These are phyloP conservation scores for Drosophila kanapiae DNA, from an alignment of 1,140 invertebrate species.

Conservation along the genomic window DNA sequence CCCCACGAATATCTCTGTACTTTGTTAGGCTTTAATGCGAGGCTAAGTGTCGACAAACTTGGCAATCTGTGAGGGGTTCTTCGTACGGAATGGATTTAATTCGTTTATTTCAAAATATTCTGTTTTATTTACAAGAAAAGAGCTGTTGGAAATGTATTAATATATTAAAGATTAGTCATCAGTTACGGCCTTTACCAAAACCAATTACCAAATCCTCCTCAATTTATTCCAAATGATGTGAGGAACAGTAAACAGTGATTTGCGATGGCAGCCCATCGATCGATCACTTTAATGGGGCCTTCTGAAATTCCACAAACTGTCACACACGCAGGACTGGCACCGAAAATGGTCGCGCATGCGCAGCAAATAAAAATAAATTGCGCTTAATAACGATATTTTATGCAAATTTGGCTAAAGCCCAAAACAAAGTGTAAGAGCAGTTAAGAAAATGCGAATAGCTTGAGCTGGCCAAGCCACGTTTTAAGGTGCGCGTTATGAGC, in stretches of 20 bases:
- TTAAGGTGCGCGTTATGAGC: conserved; percentile 61
- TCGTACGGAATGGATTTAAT: background rate
- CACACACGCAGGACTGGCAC: conserved; percentile 9
- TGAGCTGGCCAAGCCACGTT: conserved; percentile 21
- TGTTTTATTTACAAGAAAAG: no score
- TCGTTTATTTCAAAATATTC: no score
- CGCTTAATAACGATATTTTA: conserved; percentile 77
- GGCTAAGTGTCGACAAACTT: conserved; percentile 5
- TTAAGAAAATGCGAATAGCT: conserved; percentile 30
- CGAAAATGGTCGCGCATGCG: conserved; percentile 77
- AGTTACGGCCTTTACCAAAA: no score
- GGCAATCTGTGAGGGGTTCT: background rate
- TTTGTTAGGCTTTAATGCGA: conserved; percentile 21
- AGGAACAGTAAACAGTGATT: conserved; percentile 22
- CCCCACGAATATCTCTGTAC: conserved; percentile 13
- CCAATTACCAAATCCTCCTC: background rate
- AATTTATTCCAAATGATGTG: background rate
- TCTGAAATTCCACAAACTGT: conserved; percentile 51
- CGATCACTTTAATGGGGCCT: conserved; percentile 43
- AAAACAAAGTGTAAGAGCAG: conserved; percentile 31
- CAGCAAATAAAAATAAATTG: conserved; percentile 77
- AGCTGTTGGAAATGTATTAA: no score
- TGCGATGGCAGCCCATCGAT: conserved; percentile 26
- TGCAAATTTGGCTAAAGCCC: conserved; percentile 63
- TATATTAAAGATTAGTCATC: no score